Base-by-base conservation (phyloP, 2,113 vertebrate genomes). In the Dicerorhinus sumatrensis region DNA sequence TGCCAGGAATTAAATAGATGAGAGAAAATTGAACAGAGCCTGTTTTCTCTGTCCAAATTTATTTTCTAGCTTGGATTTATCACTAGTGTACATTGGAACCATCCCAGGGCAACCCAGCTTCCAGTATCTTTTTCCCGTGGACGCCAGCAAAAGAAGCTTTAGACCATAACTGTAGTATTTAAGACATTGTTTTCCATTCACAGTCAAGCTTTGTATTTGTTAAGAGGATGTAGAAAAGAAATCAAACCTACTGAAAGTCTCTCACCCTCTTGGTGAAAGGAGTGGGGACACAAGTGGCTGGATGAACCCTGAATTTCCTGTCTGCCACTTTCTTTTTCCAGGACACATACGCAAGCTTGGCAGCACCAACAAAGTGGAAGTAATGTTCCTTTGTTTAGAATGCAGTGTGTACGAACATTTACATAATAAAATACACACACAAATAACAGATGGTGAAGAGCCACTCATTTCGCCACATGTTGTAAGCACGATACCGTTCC, bases 381-480 rank as follows among this genome's bases (percentile, higher is more conserved):
- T 98, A 31, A 98, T 98, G 98, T 97, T 96, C 98, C 98, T 99
- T 99, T 98, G 98, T 99, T 99, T 98, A 94, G 98, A 98, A 98
- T 0, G 46, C 98, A 98, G 93, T 98, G 98, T 98, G 98, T 98
- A 98, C 96, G 12, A 23, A 98, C 98, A 99, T 99, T 99, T 99
- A 98, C 99, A 99, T 99, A 99, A 99, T 99, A 99, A 99, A 99
- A 99, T 98, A 98, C 98, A 98, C 98, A 98, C 97, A 98, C 97
- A 99, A 99, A 99, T 99, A 99, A 98, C 98, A 99, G 99, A 98
- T 99, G 98, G 98, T 98, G 97, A 99, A 98, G 98, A 98, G 97
- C 97, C 98, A 98, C 97, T 99, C 98, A 96, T 98, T 98, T 98
- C 97, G 81, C 98, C 98, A 99, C 98, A 99, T 98, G 98, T 99